Evolutionary conservation across 2,113 vertebrate species (phyloP).

Genomic region (Anseranas semipalmata): DNA sequence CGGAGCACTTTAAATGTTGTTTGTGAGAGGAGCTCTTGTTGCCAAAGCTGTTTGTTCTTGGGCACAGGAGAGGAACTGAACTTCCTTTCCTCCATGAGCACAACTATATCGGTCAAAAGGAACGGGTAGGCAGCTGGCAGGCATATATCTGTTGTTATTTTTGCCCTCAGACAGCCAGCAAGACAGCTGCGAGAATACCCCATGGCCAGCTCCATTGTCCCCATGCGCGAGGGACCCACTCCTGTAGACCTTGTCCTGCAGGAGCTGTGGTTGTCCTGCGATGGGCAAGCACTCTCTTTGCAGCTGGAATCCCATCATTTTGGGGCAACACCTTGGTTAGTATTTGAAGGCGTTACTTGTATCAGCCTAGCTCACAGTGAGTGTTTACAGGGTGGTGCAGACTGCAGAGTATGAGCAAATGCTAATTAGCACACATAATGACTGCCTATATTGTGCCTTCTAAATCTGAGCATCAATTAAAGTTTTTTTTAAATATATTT

Average conservation of each 20-base stretch:
- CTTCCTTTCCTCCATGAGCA: background rate
- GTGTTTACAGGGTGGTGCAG: background rate
- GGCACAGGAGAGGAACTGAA: background rate
- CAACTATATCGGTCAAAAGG: background rate
- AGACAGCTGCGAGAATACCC: slow-evolving; percentile 14
- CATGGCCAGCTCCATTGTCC: background rate
- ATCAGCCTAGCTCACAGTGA: background rate
- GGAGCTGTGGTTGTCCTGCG: rapidly evolving
- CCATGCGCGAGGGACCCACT: background rate
- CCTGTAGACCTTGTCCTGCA: background rate
- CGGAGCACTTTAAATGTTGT: background rate
- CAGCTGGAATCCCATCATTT: background rate
- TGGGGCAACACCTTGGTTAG: background rate
- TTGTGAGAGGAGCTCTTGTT: slow-evolving; percentile 39
- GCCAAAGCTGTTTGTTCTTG: slow-evolving; percentile 2
- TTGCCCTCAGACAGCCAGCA: background rate
- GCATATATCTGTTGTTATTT: background rate
- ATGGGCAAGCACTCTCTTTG: background rate
- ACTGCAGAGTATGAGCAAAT: background rate
- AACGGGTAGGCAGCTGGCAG: slow-evolving; percentile 29
- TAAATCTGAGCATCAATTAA: background rate
- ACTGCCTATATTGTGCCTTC: background rate
- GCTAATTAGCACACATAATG: background rate
- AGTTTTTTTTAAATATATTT: background rate
- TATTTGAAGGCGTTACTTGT: background rate